Evolutionary conservation across 2,888 invertebrate genomes (phyloP).

Genomic region (Ochropacha duplaris): DNA sequence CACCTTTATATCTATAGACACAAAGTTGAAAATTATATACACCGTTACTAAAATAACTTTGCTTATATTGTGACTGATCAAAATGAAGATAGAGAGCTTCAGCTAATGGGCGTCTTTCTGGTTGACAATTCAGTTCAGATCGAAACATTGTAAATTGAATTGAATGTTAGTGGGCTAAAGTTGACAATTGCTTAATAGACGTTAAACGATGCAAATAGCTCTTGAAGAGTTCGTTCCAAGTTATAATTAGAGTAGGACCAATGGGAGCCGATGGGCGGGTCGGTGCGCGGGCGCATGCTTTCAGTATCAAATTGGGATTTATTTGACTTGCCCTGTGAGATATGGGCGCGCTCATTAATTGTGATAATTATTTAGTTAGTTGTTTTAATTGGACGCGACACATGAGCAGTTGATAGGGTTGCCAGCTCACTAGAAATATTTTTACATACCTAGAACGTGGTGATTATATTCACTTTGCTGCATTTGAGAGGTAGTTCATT

Average conservation of each 20-base stretch:
- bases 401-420: conserved; percentile 23
- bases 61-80: conserved; percentile 54
- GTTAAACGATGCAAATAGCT: conserved; percentile 80
- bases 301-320: conserved; percentile 68
- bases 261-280: conserved; percentile 64
- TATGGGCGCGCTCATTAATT: conserved; percentile 75
- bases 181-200: conserved; percentile 23
- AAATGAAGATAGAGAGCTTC: conserved; percentile 77
- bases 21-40: conserved; percentile 43
- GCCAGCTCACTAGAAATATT: background rate
- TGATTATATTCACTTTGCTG: too few species aligned
- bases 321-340: conserved; percentile 68
- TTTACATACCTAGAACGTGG: background rate
- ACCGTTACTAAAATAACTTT: conserved; percentile 22
- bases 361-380: conserved; percentile 82
- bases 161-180: conserved; percentile 20
- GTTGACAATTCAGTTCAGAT: conserved; percentile 68
- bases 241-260: conserved; percentile 79
- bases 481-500: too few species aligned
- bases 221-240: conserved; percentile 53
- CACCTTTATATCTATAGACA: conserved; percentile 19
- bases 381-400: conserved; percentile 74
- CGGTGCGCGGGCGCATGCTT: conserved; percentile 57
- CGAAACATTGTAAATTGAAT: conserved; percentile 14
- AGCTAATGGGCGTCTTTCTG: conserved; percentile 79